Evolutionary conservation across 2,113 vertebrate species (phyloP), one percentile per base, ranked within the genome.

Genomic region (Noturus placidus): DNA sequence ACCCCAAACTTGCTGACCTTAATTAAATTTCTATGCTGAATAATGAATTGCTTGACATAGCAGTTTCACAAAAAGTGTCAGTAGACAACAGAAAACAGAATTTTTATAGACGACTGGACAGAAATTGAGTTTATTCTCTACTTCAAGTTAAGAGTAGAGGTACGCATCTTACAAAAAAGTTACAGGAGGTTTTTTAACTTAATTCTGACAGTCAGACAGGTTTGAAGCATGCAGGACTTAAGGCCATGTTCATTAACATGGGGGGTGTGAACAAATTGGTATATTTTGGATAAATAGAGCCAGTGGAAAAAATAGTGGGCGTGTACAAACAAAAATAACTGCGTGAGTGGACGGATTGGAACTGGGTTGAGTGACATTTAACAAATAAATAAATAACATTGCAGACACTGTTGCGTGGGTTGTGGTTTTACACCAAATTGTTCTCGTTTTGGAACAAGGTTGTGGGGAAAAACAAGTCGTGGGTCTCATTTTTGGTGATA

Each of bases 1-100:
- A 30, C 13, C 46, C 5, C 9, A 59, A 59, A 59, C 79, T 22
- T 81, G 79, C 79, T 81, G 79, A 81, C 79, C 79, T 59, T 59
- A 25, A 38, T 22, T 59, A 4, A 38, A 30, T 79, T 79, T 54
- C 76, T 30, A 11, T 11, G 13, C 52, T 80, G 78, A 57, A 81
- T 59, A 81, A 81, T 81, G 33, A 59, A 61, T 25, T 2, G 30
- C 79, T 38, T 25, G 54, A 79, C 76, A 79, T 30, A 79, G 46
- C 50, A 79, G 50, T 54, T 78, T 78, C 42, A 25, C 42, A 50
- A 54, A 81, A 80, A 33, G 77, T 80, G 15, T 56, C 15, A 56
- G 10, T 11, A 57, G 54, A 22, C 52, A 25, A 38, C 54, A 61
- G 20, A 59, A 59, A 54, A n/a, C 50, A 78, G 46, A 54, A 11